Percentiles rank a stretch among this genome's conserved stretches.
These are phyloP conservation scores for Glossosoma conforme DNA, from an alignment of 1,140 invertebrate species.

Conservation along the genomic window DNA sequence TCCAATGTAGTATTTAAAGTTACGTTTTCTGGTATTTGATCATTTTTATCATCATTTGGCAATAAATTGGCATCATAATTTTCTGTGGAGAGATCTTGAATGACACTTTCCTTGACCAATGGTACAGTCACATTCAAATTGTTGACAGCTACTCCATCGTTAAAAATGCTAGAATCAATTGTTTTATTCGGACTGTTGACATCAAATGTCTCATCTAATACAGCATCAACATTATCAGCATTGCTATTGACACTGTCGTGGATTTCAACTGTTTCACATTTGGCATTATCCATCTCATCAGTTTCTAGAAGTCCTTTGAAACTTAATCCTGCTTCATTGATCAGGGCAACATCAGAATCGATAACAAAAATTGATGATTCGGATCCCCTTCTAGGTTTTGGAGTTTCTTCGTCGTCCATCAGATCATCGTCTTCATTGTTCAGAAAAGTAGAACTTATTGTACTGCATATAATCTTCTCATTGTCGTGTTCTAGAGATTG, in stretches of 20 bases:
- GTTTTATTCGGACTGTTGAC: background rate
- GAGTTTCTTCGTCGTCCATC: background rate
- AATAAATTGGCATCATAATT: too few relatives aligned
- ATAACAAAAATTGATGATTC: conserved; percentile 17
- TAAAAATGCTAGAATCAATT: too few relatives aligned
- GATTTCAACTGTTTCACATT: background rate
- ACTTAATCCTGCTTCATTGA: background rate
- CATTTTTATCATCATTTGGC: too few relatives aligned
- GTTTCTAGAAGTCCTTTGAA: background rate
- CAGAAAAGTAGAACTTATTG: background rate
- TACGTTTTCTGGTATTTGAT: too few relatives aligned
- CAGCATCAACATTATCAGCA: background rate
- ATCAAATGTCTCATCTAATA: conserved; percentile 3
- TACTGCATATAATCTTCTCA: too few relatives aligned
- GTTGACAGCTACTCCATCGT: too few relatives aligned
- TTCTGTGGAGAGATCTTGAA: too few relatives aligned
- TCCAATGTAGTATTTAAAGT: background rate
- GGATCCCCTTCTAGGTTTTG: conserved; percentile 14
- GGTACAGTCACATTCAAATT: too few relatives aligned
- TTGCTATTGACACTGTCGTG: background rate
- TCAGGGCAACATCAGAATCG: conserved; percentile 1
- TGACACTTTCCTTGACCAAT: too few relatives aligned
- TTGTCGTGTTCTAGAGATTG: too few relatives aligned
- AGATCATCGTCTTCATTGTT: background rate
- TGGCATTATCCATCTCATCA: background rate